A percentile compares a stretch with the other conserved stretches of the same genome.
Evolutionary conservation across 2,113 vertebrate species (phyloP).

Genomic region (Martes martes): DNA sequence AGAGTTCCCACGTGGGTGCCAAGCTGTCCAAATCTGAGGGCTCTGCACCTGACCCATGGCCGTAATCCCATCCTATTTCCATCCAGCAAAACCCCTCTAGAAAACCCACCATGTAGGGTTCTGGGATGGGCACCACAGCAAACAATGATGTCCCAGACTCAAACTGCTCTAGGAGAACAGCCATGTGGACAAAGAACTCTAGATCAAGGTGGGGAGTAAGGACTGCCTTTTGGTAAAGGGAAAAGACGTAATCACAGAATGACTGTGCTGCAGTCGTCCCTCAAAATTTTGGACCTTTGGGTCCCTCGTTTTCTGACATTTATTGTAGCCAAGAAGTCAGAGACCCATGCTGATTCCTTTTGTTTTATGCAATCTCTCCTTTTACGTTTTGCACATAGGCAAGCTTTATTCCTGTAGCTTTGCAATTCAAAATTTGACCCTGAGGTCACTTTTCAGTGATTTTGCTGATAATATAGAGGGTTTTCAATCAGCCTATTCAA

Average conservation of each 20-base stretch:
- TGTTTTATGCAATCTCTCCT: not conserved
- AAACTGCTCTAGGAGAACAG: not conserved
- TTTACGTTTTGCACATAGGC: not conserved
- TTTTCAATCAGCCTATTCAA: not conserved
- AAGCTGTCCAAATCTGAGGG: not conserved
- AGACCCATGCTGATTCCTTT: not conserved
- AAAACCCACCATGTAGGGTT: not conserved
- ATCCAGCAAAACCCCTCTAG: not conserved
- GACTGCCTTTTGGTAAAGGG: not conserved
- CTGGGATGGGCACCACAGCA: not conserved
- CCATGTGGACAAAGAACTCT: not conserved
- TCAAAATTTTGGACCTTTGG: not conserved
- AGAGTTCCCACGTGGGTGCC: not conserved
- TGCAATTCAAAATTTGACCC: slow-evolving; percentile 4
- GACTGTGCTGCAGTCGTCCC: not conserved
- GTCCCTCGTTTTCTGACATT: not conserved
- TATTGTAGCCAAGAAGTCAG: not conserved
- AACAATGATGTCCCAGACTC: not conserved
- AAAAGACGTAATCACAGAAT: not conserved
- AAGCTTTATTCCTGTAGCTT: not conserved
- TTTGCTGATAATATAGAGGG: not conserved
- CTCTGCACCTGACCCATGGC: not conserved
- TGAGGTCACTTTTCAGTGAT: not conserved
- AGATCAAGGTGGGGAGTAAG: not conserved
- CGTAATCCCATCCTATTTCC: not conserved